Evolutionary conservation across 2,797 vertebrate genomes (phyloP).

Genomic region (Cynopterus sphinx): DNA sequence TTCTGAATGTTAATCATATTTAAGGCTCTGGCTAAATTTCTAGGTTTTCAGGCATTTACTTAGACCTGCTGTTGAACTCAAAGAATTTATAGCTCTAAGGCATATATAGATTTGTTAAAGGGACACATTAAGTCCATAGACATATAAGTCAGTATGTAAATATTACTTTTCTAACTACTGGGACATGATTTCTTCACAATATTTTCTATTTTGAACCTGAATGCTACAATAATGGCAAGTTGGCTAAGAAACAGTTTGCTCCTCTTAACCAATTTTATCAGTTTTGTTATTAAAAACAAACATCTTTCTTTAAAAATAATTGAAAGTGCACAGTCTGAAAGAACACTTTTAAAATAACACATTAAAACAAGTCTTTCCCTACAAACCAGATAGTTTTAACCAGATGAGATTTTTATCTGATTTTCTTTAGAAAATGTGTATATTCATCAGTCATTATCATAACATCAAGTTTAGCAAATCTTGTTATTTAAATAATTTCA

Average conservation of each 20-base stretch:
- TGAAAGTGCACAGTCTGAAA: background rate
- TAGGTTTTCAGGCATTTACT: background rate
- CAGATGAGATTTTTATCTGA: slow-evolving; percentile 18
- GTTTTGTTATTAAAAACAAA: slow-evolving; percentile 35
- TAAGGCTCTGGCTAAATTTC: background rate
- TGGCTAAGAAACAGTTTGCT: background rate
- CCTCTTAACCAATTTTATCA: background rate
- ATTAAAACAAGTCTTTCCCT: background rate
- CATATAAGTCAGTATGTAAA: background rate
- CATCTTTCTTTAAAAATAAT: background rate
- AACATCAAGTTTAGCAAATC: slow-evolving; percentile 56
- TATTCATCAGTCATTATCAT: slow-evolving; percentile 58
- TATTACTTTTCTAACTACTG: background rate
- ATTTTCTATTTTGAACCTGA: background rate
- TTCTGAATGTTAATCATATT: slow-evolving; percentile 47
- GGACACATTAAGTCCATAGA: background rate
- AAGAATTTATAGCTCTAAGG: background rate
- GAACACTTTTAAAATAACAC: slow-evolving; percentile 25
- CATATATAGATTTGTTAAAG: background rate
- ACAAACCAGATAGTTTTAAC: slow-evolving; percentile 37
- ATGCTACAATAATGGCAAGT: background rate
- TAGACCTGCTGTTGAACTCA: background rate
- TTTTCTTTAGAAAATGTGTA: slow-evolving; percentile 59
- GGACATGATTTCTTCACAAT: background rate
- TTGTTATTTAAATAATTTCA: slow-evolving; percentile 71